Evolutionary conservation across 2,113 vertebrate genomes (phyloP).

Genomic region (Butastur rufipennis): DNA sequence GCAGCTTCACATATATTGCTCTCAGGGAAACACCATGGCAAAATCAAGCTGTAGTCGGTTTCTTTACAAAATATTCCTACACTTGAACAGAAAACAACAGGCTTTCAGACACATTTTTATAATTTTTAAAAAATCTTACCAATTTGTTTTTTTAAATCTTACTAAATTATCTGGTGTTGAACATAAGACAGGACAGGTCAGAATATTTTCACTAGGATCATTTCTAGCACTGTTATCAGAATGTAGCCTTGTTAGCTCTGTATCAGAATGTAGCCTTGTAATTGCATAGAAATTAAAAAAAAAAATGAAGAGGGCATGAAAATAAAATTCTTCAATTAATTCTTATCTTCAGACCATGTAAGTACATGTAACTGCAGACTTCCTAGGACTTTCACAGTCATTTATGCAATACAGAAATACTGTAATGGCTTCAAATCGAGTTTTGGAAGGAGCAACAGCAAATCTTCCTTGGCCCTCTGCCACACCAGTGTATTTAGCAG

Average conservation of each 20-base stretch:
- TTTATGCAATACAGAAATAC: neutral
- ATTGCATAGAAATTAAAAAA: neutral
- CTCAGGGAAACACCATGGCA: neutral
- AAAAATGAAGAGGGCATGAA: neutral
- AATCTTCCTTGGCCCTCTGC: slow-evolving; percentile 2
- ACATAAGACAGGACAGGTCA: neutral
- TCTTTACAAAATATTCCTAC: neutral
- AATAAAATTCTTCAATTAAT: neutral
- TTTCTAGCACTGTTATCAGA: neutral
- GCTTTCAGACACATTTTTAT: neutral
- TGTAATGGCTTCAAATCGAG: neutral
- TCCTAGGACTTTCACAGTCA: neutral
- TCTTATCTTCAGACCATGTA: neutral
- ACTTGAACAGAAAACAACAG: neutral
- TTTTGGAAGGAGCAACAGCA: slow-evolving; percentile 13
- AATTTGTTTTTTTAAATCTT: neutral
- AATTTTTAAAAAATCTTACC: neutral
- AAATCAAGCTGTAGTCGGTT: neutral
- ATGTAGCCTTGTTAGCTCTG: neutral
- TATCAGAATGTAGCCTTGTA: neutral
- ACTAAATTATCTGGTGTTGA: neutral
- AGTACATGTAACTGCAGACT: neutral
- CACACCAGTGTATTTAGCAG: neutral
- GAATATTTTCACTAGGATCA: neutral
- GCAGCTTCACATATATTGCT: neutral